Percentiles rank a stretch among this genome's conserved stretches.
These are phyloP conservation scores for Oenanthe oenanthe DNA, from an alignment of 2,113 vertebrate species.

Conservation along the genomic window DNA sequence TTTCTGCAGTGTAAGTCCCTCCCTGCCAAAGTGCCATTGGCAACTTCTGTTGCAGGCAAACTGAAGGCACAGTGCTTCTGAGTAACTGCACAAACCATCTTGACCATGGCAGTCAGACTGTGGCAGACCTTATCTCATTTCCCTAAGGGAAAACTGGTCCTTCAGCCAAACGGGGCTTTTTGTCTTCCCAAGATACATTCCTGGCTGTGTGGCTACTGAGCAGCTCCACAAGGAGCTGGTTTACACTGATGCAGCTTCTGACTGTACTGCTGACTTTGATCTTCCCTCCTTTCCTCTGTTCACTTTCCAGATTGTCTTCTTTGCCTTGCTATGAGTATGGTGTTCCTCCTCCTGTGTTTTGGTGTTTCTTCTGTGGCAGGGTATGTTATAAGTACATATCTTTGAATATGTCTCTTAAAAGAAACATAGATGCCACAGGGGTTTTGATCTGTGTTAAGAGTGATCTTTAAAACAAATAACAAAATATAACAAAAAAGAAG, in stretches of 20 bases:
- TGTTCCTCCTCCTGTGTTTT: neutral
- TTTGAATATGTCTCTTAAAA: neutral
- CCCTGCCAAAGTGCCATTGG: neutral
- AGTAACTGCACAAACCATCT: neutral
- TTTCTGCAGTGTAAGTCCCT: neutral
- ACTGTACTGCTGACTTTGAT: neutral
- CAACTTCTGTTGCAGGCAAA: neutral
- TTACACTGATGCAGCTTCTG: neutral
- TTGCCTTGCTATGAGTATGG: neutral
- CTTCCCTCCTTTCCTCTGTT: neutral
- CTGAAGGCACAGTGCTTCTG: neutral
- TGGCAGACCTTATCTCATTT: neutral
- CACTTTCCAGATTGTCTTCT: neutral
- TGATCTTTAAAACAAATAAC: neutral
- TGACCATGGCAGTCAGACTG: neutral
- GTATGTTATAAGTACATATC: rapidly evolving
- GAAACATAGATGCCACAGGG: neutral
- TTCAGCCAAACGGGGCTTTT: neutral
- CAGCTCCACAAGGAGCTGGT: neutral
- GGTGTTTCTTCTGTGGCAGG: neutral
- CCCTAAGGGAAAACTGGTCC: neutral
- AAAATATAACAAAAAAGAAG: neutral
- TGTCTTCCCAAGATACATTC: neutral
- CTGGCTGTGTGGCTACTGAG: rapidly evolving
- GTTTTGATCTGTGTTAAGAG: neutral